Evolutionary conservation across 2,797 vertebrate genomes (phyloP), one percentile per base, ranked within the genome.

Genomic region (Falco concolor): DNA sequence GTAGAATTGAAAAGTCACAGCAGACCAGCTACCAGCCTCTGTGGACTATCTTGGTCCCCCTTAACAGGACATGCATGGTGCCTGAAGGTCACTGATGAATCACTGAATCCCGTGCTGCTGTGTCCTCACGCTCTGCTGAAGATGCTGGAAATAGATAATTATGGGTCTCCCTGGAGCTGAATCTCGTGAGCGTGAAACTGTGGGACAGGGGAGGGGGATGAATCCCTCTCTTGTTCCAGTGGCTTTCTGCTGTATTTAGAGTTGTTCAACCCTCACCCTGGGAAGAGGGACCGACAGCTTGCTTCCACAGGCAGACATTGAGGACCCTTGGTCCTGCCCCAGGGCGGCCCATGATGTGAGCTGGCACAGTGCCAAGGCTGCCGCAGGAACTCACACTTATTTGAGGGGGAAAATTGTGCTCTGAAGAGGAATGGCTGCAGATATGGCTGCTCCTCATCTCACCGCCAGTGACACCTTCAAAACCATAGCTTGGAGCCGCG

Each of bases 11-110:
- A 84, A 84, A 90, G 30, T 28, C 59, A 61, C 19, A 61, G 47
- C 30, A 59, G 42, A 56, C 10, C 54, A 45, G 42, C 45, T 70
- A 60, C 40, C 69, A 59, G 60, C 28, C 21, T n/a, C 72, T 50
- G 3, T 13, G 70, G 52, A 32, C 8, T 25, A 3, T 64, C 16
- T 80, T 27, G 36, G 30, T 44, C 22, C 30, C 81, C 75, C 42
- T 84, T 69, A 76, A 21, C 50, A 80, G 44, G 56, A 36, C 53
- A 53, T 60, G 25, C 53, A 3, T 1, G 64, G 76, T 69, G 74
- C 80, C 91, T 78, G 91, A 89, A 83, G 79, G 91, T 95, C 93
- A 74, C 42, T 28, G 85, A 47, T 80, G 87, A 91, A 84, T 84
- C 86, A 90, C 57, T 17, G 76, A 74, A 45, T 93, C 57, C 76